Evolutionary conservation across 2,113 vertebrate genomes (phyloP).

Genomic region (Cephalopholis sonnerati): DNA sequence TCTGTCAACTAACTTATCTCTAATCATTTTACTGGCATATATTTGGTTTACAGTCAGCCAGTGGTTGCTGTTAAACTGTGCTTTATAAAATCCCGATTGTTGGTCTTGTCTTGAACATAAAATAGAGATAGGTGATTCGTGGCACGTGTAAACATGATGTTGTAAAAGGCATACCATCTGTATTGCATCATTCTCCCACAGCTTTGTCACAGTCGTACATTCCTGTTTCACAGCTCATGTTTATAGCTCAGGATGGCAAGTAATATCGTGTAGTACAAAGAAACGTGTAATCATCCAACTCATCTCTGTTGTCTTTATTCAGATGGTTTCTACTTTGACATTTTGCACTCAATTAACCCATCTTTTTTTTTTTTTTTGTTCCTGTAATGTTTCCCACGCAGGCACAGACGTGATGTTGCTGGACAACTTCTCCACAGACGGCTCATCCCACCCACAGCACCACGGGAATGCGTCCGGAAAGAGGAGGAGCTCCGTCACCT

Average conservation of each 20-base stretch:
- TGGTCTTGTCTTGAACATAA: not conserved
- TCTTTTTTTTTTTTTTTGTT: not conserved
- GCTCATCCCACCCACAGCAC: slow-evolving; percentile 76
- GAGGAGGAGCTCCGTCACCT: slow-evolving; percentile 95
- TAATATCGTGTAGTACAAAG: slow-evolving; percentile 38
- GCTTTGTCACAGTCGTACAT: slow-evolving; percentile 38
- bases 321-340: not conserved
- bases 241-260: slow-evolving; percentile 36
- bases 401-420: slow-evolving; percentile 97
- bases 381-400: slow-evolving; percentile 61
- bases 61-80: too few relatives aligned
- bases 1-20: not conserved
- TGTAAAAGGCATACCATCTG: not conserved
- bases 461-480: slow-evolving; percentile 82
- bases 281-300: not conserved
- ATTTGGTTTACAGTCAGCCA: not conserved
- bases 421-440: slow-evolving; percentile 90
- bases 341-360: not conserved
- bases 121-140: not conserved
- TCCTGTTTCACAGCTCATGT: slow-evolving; percentile 56
- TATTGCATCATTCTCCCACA: slow-evolving; percentile 28
- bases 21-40: not conserved
- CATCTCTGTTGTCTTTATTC: not conserved
- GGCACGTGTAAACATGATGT: not conserved
- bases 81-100: not conserved